Evolutionary conservation across 2,888 invertebrate species (phyloP).

Genomic region (Drosophila maculinotata): DNA sequence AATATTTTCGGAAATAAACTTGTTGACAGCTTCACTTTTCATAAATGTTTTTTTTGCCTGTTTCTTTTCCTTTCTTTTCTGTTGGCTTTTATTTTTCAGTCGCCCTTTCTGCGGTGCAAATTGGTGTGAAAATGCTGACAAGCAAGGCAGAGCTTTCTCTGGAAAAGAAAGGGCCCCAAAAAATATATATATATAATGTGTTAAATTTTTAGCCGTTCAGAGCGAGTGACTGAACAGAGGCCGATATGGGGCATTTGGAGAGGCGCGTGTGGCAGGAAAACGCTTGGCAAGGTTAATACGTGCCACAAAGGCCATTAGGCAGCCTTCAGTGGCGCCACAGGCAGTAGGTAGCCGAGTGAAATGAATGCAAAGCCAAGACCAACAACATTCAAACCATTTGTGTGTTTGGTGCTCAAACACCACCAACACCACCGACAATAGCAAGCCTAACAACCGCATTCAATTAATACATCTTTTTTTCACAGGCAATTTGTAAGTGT

Average conservation of each 20-base stretch:
- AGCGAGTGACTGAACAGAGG: constrained; percentile 32
- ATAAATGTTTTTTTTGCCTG: constrained; percentile 42
- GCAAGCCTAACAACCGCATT: constrained; percentile 33
- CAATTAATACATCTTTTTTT: constrained; percentile 67
- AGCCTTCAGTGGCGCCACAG: constrained; percentile 26
- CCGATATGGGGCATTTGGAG: constrained; percentile 40
- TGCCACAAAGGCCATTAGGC: constrained; percentile 74
- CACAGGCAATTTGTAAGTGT: constrained; percentile 57
- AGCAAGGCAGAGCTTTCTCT: constrained; percentile 53
- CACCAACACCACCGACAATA: constrained; percentile 18
- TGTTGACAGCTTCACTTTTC: constrained; percentile 80
- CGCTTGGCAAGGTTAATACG: constrained; percentile 69
- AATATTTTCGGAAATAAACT: constrained; percentile 79
- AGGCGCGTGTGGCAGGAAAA: constrained; percentile 49
- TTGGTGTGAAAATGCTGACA: constrained; percentile 77
- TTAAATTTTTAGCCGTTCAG: constrained; percentile 70
- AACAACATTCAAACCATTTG: constrained; percentile 67
- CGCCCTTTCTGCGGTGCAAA: constrained; percentile 60
- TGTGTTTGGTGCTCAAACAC: constrained; percentile 18
- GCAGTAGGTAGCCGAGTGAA: constrained; percentile 51
- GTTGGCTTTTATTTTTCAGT: constrained; percentile 61
- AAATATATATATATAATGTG: constrained; percentile 80
- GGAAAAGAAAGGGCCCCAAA: too few relatives aligned
- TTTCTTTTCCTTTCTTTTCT: constrained; percentile 18
- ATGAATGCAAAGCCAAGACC: constrained; percentile 42